Evolutionary conservation across 2,888 invertebrate genomes (phyloP), one percentile per base, ranked within the genome.

Genomic region (Abrostola tripartita): DNA sequence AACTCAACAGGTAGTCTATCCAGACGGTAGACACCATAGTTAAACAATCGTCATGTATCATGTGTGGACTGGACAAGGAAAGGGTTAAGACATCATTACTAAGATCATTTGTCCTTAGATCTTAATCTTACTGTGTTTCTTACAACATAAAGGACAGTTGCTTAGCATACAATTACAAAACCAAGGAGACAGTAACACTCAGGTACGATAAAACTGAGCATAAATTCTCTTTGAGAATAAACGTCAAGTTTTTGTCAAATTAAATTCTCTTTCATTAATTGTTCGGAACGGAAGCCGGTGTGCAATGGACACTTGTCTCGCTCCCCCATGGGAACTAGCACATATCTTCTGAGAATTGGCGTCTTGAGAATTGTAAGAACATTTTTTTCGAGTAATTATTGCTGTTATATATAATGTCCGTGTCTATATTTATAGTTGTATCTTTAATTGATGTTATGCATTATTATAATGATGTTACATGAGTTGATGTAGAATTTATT

Each of bases 271-370:
- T 64, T 69, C 50, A 60, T 61, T 50, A 49, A 68, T 71, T 71
- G 67, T 65, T 65, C 51, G 52, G n/a, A 42, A 36, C 72, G 72
- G 68, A 78, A 77, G 51, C 56, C 54, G 54, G 47, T 67, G 69
- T 82, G 79, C 80, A 89, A 86, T 89, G 90, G 87, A 87, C 71
- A 89, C 85, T 61, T 63, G 64, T 71, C 66, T 65, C 70, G 71
- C 79, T 84, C 74, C 76, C 81, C 81, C 81, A 86, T 91, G 92
- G 77, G 91, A 91, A 91, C 83, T 88, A 70, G 91, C 84, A 85
- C 91, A 87, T 69, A 76, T 83, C 84, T 84, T 81, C 81, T 76
- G 79, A 79, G 81, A 81, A 83, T 77, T 79, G 65, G 76, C 71
- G 72, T 79, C 81, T 81, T 81, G 78, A 82, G 72, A 76, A 81